A percentile compares a stretch with the other conserved stretches of the same genome.
These are phyloP conservation scores for Hesperophylax magnus DNA, from an alignment of 1,140 invertebrate species.

Conservation along the genomic window DNA sequence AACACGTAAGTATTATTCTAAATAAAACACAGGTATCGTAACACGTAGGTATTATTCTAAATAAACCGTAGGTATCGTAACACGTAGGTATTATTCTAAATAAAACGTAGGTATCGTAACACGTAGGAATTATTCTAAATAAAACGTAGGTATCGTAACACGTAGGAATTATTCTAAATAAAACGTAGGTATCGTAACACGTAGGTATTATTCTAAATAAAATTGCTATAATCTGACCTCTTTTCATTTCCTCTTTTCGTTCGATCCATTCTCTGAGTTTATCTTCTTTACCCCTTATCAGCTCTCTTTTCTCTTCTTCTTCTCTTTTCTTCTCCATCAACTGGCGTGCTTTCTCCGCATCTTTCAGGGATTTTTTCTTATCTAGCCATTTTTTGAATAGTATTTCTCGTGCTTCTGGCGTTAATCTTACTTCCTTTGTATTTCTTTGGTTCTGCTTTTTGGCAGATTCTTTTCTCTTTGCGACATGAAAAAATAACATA, in stretches of 20 bases:
- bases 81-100: no score
- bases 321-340: slow-evolving; percentile 44
- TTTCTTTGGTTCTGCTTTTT: background rate
- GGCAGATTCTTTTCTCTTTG: slow-evolving; percentile 24
- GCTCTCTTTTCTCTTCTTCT: slow-evolving; percentile 60
- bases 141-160: no score
- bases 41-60: no score
- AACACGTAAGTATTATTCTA: no score
- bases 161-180: no score
- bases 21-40: no score
- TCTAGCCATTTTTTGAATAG: slow-evolving; percentile 40
- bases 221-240: slow-evolving; percentile 60
- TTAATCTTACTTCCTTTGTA: slow-evolving; percentile 14
- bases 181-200: no score
- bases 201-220: no score
- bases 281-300: slow-evolving; percentile 66
- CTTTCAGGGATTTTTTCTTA: slow-evolving; percentile 30
- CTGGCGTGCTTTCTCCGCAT: slow-evolving; percentile 17
- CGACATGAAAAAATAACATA: background rate
- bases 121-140: no score
- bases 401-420: slow-evolving; percentile 1
- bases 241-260: slow-evolving; percentile 69
- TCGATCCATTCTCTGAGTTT: slow-evolving; percentile 69
- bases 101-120: no score
- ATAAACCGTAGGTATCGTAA: no score